Conservation (phyloP, 1,140 invertebrate genomes). For the Neuroterus valhalla region DNA sequence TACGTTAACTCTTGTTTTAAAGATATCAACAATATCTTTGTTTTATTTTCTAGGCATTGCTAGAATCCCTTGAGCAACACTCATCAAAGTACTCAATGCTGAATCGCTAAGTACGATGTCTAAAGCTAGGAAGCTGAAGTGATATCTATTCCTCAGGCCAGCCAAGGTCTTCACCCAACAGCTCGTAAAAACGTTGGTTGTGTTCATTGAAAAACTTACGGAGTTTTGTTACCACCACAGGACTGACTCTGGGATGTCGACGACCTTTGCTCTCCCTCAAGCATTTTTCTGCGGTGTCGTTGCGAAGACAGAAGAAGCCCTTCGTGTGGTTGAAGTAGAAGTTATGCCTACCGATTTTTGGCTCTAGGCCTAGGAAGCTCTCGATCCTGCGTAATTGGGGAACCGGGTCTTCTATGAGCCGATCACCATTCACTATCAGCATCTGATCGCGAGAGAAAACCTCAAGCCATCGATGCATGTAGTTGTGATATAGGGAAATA, state of each 20-base stretch:
- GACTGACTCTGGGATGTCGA: slow-evolving; percentile 91
- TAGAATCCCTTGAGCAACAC: no score
- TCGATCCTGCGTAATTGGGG: slow-evolving; percentile 92
- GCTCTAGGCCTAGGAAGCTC: slow-evolving; percentile 89
- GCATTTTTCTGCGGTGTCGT: slow-evolving; percentile 91
- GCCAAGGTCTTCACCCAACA: slow-evolving; percentile 93
- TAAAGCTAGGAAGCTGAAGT: slow-evolving; percentile 10
- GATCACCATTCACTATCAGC: slow-evolving; percentile 95
- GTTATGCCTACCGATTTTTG: slow-evolving; percentile 87
- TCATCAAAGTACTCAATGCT: no score
- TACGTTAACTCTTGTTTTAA: no score
- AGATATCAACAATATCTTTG: no score
- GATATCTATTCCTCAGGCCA: slow-evolving; percentile 87
- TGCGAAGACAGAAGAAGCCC: slow-evolving; percentile 96
- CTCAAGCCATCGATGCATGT: slow-evolving; percentile 88
- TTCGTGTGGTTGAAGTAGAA: slow-evolving; percentile 98
- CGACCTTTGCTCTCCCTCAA: slow-evolving; percentile 96
- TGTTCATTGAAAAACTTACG: slow-evolving; percentile 95
- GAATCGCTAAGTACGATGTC: no score
- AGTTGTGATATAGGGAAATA: slow-evolving; percentile 90
- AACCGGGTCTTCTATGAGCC: slow-evolving; percentile 95
- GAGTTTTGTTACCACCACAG: slow-evolving; percentile 89
- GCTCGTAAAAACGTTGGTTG: slow-evolving; percentile 96
- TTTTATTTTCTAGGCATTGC: no score
- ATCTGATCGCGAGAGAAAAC: slow-evolving; percentile 93